Evolutionary conservation across 2,888 invertebrate species (phyloP).

Genomic region (Leptinotarsa haldemani): DNA sequence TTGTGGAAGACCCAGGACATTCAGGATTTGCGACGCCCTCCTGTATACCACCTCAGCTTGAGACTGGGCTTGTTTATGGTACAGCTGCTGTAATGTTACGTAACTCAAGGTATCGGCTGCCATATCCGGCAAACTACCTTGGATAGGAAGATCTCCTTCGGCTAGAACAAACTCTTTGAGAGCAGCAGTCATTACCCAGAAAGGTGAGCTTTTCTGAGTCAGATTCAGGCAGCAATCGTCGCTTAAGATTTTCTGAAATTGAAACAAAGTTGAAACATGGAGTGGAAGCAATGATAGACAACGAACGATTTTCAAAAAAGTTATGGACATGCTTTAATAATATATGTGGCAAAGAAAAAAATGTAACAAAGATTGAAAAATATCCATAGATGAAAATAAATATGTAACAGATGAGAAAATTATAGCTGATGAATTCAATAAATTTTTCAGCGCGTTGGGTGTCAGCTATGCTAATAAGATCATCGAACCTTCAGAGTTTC

Average conservation of each 20-base stretch:
- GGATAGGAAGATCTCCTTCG: constrained; percentile 87
- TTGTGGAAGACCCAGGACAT: constrained; percentile 80
- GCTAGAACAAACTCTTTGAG: constrained; percentile 83
- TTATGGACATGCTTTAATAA: no score
- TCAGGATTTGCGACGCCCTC: constrained; percentile 82
- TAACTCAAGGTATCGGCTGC: constrained; percentile 93
- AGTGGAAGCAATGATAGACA: not conserved
- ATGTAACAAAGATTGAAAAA: no score
- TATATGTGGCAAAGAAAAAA: no score
- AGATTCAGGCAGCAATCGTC: constrained; percentile 84
- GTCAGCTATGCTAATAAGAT: no score
- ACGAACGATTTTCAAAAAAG: no score
- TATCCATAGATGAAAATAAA: no score
- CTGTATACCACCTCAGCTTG: constrained; percentile 87
- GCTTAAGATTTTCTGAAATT: constrained; percentile 72
- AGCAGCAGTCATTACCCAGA: constrained; percentile 94
- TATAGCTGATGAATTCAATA: no score
- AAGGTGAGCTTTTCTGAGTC: constrained; percentile 81
- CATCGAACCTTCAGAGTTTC: no score
- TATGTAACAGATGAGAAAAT: no score
- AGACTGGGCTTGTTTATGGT: constrained; percentile 83
- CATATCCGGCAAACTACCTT: constrained; percentile 95
- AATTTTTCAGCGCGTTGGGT: no score
- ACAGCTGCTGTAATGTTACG: constrained; percentile 88
- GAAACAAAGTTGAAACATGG: not conserved